These are phyloP conservation scores for Ciona savignyi DNA, from an alignment of 23 tunicate genomes.

Conservation along the genomic window DNA sequence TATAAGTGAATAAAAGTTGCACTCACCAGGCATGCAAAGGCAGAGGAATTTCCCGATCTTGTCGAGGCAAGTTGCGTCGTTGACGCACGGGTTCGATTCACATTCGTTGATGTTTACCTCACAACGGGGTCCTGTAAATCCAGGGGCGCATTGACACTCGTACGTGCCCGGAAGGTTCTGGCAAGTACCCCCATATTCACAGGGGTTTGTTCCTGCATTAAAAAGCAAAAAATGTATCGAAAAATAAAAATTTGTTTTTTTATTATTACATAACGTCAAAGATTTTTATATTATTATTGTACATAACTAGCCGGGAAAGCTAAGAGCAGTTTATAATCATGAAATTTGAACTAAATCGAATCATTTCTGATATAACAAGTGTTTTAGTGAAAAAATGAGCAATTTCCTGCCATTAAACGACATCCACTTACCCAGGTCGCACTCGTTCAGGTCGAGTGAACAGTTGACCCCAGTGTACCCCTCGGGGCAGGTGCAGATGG, in stretches of 20 bases:
- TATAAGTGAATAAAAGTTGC: not conserved
- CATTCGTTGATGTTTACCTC: too few relatives aligned
- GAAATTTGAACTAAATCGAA: too few relatives aligned
- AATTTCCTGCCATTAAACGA: too few relatives aligned
- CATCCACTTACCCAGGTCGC: constrained; percentile 58
- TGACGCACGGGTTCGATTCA: too few relatives aligned
- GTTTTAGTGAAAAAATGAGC: too few relatives aligned
- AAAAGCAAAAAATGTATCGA: too few relatives aligned
- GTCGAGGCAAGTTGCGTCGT: constrained; percentile 73
- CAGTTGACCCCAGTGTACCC: constrained; percentile 70
- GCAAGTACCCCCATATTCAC: constrained; percentile 73
- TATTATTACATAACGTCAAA: too few relatives aligned
- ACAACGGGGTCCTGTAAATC: constrained; percentile 61
- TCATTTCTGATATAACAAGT: too few relatives aligned
- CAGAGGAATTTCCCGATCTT: constrained; percentile 46
- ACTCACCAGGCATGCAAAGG: constrained; percentile 65
- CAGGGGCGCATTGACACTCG: constrained; percentile 47
- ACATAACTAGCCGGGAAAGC: too few relatives aligned
- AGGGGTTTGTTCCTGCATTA: constrained; percentile 58
- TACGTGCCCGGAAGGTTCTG: constrained; percentile 61
- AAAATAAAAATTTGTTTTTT: too few relatives aligned
- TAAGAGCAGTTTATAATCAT: too few relatives aligned
- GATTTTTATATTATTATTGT: too few relatives aligned
- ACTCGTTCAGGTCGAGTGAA: constrained; percentile 66
- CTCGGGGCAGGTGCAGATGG: constrained; percentile 43